A percentile compares a stretch with the other conserved stretches of the same genome.
Evolutionary conservation across 2,113 vertebrate genomes (phyloP).

Genomic region (Elephantulus edwardii): DNA sequence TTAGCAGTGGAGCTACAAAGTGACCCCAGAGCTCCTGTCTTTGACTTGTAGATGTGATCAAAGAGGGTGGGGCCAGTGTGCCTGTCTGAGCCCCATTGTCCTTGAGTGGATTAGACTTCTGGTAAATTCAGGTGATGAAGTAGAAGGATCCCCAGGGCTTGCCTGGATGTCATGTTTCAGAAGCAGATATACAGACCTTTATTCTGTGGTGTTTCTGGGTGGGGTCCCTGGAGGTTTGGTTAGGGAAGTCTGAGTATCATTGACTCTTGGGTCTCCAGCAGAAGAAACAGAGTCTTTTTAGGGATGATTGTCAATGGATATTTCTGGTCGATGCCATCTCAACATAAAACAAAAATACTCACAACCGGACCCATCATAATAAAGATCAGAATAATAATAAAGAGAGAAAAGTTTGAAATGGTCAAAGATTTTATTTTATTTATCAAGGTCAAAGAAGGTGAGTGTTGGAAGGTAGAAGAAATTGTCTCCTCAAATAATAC

Average conservation of each 20-base stretch:
- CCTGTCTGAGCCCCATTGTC: not conserved
- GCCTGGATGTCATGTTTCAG: not conserved
- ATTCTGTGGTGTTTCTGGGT: not conserved
- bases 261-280: not conserved
- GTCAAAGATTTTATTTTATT: no score
- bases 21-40: no score
- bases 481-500: no score
- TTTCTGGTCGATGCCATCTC: no score
- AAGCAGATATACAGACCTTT: not conserved
- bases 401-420: no score
- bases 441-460: constrained; percentile 45
- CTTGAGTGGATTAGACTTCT: not conserved
- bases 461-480: not conserved
- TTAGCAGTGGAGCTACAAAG: no score
- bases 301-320: constrained; percentile 2
- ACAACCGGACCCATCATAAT: no score
- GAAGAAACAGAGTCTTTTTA: not conserved
- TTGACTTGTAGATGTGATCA: no score
- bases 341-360: no score
- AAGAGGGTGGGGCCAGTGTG: not conserved
- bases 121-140: not conserved
- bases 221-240: not conserved
- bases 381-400: no score
- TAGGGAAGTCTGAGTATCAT: not conserved
- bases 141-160: not conserved